A percentile compares a stretch with the other conserved stretches of the same genome.
Conservation (phyloP, 2,888 invertebrate genomes). For the Rhagonycha lutea region DNA sequence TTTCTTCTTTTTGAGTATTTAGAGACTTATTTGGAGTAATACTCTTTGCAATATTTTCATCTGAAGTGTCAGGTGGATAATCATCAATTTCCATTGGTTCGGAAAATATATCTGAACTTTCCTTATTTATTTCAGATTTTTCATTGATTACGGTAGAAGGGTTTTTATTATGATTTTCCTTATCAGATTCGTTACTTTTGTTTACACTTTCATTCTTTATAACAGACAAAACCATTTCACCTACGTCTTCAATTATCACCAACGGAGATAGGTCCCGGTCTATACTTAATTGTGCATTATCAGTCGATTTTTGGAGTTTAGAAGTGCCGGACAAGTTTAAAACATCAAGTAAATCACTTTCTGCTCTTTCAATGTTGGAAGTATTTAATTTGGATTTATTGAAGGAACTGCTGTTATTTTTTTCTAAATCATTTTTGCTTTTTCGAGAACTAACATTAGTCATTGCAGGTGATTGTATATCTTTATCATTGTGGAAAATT, state of each 20-base stretch:
- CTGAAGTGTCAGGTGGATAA: not conserved
- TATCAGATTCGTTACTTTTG: slow-evolving; percentile 3
- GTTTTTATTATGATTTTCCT: slow-evolving; percentile 4
- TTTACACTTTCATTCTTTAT: not conserved
- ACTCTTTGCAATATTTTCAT: not conserved
- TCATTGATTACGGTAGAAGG: not conserved
- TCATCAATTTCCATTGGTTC: not conserved
- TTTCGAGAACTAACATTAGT: not conserved
- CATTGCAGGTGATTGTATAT: not conserved
- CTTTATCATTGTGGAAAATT: not conserved
- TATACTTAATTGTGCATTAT: not conserved
- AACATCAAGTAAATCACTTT: not conserved
- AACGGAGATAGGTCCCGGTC: not conserved
- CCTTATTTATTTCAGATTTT: not conserved
- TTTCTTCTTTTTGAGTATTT: not conserved
- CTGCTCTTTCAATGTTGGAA: not conserved
- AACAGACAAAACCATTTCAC: not conserved
- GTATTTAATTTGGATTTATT: not conserved
- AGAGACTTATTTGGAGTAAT: not conserved
- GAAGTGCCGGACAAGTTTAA: not conserved
- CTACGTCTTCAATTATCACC: not conserved
- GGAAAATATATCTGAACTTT: not conserved
- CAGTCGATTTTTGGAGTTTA: not conserved
- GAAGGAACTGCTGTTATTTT: not conserved
- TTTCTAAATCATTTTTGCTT: not conserved